Evolutionary conservation across 2,113 vertebrate genomes (phyloP).

Genomic region (Tinamus guttatus): DNA sequence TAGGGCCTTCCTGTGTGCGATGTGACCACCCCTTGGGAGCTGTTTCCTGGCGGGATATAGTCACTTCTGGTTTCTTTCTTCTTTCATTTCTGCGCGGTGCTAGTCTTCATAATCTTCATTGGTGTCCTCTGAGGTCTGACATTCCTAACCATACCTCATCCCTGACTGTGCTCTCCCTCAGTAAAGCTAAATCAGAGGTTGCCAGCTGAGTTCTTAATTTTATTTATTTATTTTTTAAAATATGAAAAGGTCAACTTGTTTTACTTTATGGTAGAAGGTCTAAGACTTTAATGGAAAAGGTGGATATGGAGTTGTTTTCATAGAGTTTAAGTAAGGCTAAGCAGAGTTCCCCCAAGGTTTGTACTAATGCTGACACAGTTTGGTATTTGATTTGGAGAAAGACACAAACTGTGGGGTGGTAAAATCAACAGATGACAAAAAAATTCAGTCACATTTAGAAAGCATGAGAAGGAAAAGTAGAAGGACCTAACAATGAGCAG

Average conservation of each 20-base stretch:
- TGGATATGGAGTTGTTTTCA: slow-evolving; percentile 24
- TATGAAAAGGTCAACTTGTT: not conserved
- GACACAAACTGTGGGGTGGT: not conserved
- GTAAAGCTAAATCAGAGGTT: not conserved
- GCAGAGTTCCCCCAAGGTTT: slow-evolving; percentile 18
- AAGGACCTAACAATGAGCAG: not conserved
- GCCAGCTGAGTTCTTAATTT: not conserved
- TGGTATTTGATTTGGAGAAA: slow-evolving; percentile 53
- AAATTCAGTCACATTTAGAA: not conserved
- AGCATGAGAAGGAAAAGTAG: not conserved
- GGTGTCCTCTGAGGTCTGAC: not conserved
- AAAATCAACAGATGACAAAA: slow-evolving; percentile 42
- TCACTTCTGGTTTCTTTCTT: not conserved
- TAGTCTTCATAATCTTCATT: not conserved
- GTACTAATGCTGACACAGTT: not conserved
- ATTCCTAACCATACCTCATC: not conserved
- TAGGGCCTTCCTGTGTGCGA: rapidly evolving
- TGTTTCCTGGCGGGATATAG: rapidly evolving
- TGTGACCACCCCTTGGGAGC: not conserved
- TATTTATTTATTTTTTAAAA: not conserved
- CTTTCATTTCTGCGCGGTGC: not conserved
- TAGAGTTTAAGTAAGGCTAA: slow-evolving; percentile 21
- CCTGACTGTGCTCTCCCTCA: not conserved
- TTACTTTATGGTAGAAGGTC: slow-evolving; percentile 6
- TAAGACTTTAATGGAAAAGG: not conserved